Conservation (phyloP, 64 coral and sea anemone species). For the Stylophora pistillata region DNA sequence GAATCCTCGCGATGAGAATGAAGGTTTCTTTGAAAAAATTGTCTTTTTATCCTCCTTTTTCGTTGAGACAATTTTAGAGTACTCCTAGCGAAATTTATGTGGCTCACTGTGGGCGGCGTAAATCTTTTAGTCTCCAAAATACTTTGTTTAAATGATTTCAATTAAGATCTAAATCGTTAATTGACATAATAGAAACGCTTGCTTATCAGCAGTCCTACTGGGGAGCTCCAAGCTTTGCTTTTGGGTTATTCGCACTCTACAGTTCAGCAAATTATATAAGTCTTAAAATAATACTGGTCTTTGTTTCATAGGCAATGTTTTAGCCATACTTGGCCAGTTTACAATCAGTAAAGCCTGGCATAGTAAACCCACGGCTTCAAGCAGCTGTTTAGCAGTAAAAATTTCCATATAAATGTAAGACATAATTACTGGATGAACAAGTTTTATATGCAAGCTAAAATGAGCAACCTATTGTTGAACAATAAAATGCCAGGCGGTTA, state of each 20-base stretch:
- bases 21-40: neutral
- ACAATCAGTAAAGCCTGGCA: no score
- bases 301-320: no score
- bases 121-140: neutral
- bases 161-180: neutral
- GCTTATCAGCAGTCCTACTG: neutral
- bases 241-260: neutral
- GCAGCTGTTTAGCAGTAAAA: no score
- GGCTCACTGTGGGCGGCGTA: neutral
- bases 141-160: neutral
- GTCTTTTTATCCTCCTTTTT: neutral
- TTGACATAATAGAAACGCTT: neutral
- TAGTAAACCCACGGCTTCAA: no score
- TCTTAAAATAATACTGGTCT: no score
- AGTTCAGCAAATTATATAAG: no score
- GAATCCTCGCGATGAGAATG: neutral
- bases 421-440: no score
- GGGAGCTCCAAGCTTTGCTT: neutral
- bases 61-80: neutral
- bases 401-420: no score
- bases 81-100: neutral
- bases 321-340: no score
- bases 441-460: no score
- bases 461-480: no score
- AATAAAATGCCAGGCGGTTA: no score